phyloP scores from a whole-genome alignment of 2,113 vertebrate species.

The Trichomycterus rosablanca region DNA sequence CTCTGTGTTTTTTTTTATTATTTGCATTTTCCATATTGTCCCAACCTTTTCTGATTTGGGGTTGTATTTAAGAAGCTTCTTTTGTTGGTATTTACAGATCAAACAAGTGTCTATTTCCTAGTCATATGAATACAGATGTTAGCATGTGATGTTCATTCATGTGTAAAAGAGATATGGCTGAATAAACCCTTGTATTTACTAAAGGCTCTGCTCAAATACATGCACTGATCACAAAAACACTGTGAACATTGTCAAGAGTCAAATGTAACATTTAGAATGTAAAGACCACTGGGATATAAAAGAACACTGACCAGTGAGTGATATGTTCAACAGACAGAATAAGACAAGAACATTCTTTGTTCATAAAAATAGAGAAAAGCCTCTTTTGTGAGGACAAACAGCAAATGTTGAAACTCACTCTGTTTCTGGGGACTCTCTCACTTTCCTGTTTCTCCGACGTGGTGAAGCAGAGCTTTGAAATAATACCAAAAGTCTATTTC shows the following conservation, averaged over 20 bases:
- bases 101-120: no score
- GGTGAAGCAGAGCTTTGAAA: conserved; percentile 60
- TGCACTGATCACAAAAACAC: not conserved
- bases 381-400: conserved; percentile 37
- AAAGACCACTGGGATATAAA: conserved; percentile 2
- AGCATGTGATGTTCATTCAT: no score
- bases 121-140: no score
- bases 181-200: no score
- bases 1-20: no score
- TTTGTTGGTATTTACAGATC: no score
- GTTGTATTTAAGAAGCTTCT: no score
- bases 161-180: no score
- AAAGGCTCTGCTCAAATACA: conserved; percentile 21
- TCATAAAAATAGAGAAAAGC: conserved; percentile 39
- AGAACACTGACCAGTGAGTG: not conserved
- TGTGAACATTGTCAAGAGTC: not conserved
- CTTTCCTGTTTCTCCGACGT: conserved; percentile 29
- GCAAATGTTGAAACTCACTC: conserved; percentile 48
- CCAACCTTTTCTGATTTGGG: no score
- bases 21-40: no score
- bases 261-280: conserved; percentile 30
- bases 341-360: conserved; percentile 45
- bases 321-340: conserved; percentile 1
- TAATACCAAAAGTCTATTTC: conserved; percentile 51
- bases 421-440: conserved; percentile 50